These are phyloP conservation scores for Lonchura striata DNA, from an alignment of 2,113 vertebrate genomes.

Conservation along the genomic window DNA sequence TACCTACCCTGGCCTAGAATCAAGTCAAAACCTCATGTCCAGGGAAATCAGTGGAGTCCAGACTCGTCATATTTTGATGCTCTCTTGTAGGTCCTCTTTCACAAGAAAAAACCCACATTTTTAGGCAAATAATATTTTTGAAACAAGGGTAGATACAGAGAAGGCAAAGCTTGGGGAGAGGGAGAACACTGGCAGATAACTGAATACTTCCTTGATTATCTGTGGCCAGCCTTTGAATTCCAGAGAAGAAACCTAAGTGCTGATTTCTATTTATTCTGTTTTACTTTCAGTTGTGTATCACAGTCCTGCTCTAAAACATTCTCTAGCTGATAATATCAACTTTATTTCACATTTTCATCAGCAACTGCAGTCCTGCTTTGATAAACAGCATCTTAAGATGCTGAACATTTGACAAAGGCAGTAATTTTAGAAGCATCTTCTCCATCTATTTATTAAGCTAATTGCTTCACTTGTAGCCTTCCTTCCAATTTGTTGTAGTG, in stretches of 20 bases:
- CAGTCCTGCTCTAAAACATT: background rate
- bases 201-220: background rate
- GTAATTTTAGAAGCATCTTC: background rate
- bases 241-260: background rate
- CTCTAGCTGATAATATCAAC: background rate
- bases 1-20: background rate
- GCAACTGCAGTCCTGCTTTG: background rate
- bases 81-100: background rate
- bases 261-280: background rate
- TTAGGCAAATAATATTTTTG: background rate
- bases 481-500: background rate
- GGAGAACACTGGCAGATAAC: background rate
- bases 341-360: background rate
- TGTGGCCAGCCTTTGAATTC: background rate
- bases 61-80: background rate
- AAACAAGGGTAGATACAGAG: background rate
- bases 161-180: background rate
- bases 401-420: background rate
- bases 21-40: background rate
- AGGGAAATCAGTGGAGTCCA: background rate
- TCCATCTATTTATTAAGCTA: constrained; percentile 35
- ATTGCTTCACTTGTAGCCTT: constrained; percentile 1
- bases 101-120: fast-evolving
- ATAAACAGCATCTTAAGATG: background rate
- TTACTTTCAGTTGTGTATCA: background rate